Evolutionary conservation across 2,113 vertebrate species (phyloP).

Genomic region (Ptyas mucosa): DNA sequence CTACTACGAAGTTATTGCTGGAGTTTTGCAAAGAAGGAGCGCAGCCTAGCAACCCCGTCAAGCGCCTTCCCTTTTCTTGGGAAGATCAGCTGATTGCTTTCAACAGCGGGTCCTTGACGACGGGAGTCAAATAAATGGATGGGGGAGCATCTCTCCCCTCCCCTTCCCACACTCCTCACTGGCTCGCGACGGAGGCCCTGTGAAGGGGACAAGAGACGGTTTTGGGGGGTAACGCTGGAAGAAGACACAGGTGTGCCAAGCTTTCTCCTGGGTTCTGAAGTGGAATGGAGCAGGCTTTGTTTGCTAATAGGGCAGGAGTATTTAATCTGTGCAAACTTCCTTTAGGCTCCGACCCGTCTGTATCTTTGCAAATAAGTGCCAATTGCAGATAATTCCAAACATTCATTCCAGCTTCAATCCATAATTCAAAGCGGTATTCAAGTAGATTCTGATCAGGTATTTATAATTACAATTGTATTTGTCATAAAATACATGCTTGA

Average conservation of each 20-base stretch:
- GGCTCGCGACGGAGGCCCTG: neutral
- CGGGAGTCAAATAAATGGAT: neutral
- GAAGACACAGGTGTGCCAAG: neutral
- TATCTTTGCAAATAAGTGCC: neutral
- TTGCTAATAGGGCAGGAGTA: neutral
- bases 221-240: neutral
- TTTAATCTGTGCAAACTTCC: neutral
- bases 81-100: neutral
- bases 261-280: neutral
- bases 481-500: no score
- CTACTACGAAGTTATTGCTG: neutral
- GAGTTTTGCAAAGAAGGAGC: neutral
- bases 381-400: neutral
- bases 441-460: neutral
- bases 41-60: neutral
- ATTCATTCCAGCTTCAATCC: neutral
- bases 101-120: neutral
- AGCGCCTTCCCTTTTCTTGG: no score
- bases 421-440: neutral
- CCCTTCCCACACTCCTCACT: neutral
- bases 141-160: neutral
- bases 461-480: no score
- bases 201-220: neutral
- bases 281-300: neutral
- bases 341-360: neutral